Evolutionary conservation across 2,888 invertebrate species (phyloP).

Genomic region (Clunio marinus): DNA sequence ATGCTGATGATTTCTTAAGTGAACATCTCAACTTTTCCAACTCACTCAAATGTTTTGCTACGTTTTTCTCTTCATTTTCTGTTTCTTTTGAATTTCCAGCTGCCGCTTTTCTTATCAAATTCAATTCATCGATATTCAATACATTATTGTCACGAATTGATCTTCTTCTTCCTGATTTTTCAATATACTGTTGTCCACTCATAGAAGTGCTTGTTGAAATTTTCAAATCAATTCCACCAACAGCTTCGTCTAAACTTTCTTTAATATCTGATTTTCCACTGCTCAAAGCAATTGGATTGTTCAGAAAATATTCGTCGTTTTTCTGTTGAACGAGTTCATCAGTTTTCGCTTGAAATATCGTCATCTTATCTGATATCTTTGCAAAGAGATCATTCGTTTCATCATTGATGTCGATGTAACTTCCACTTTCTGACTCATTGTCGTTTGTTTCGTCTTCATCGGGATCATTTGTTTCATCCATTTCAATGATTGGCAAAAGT

Average conservation of each 20-base stretch:
- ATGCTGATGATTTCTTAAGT: slow-evolving; percentile 43
- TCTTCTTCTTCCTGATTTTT: slow-evolving; percentile 43
- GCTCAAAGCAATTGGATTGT: slow-evolving; percentile 50
- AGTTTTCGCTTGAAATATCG: slow-evolving; percentile 65
- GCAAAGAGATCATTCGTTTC: slow-evolving; percentile 66
- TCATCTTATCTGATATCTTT: slow-evolving; percentile 67
- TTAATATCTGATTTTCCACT: slow-evolving; percentile 45
- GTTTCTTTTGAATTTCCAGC: slow-evolving; percentile 55
- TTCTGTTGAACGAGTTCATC: slow-evolving; percentile 62
- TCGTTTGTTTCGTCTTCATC: slow-evolving; percentile 47
- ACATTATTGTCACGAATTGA: slow-evolving; percentile 37
- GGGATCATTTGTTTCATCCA: slow-evolving; percentile 59
- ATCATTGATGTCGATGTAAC: slow-evolving; percentile 50
- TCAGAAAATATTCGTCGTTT: slow-evolving; percentile 58
- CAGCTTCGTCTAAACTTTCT: neutral
- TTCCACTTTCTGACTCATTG: slow-evolving; percentile 51
- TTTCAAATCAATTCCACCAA: slow-evolving; percentile 41
- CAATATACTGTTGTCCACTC: slow-evolving; percentile 40
- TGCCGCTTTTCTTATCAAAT: slow-evolving; percentile 12
- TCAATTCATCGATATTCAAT: slow-evolving; percentile 22
- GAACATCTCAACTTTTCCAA: slow-evolving; percentile 43
- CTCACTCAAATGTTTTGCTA: slow-evolving; percentile 50
- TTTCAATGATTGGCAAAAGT: slow-evolving; percentile 57
- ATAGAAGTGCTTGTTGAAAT: slow-evolving; percentile 40
- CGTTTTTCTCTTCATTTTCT: slow-evolving; percentile 57